Evolutionary conservation across 2,113 vertebrate genomes (phyloP).

Genomic region (Herpailurus yagouaroundi): DNA sequence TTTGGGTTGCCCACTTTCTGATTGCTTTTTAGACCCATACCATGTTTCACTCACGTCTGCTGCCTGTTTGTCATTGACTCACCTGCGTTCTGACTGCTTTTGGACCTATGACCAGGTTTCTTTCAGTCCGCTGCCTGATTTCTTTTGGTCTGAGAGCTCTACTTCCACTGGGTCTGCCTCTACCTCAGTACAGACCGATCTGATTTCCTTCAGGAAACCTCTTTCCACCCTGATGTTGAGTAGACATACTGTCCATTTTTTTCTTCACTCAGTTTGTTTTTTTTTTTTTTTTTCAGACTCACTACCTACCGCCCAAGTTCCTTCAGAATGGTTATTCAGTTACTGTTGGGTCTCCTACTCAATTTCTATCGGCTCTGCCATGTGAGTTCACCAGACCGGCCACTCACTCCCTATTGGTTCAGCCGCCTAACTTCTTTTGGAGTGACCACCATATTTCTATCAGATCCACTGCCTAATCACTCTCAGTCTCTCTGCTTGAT

Average conservation of each 20-base stretch:
- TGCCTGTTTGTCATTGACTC: neutral
- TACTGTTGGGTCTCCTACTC: neutral
- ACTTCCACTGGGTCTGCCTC: neutral
- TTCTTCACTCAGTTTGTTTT: neutral
- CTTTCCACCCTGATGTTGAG: neutral
- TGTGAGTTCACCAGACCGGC: neutral
- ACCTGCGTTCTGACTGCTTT: neutral
- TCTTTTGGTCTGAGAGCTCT: neutral
- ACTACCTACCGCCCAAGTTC: neutral
- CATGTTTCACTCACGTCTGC: neutral
- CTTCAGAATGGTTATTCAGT: neutral
- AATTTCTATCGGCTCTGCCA: neutral
- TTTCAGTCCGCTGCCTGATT: neutral
- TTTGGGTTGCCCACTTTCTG: neutral
- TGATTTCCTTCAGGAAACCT: neutral
- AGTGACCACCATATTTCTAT: neutral
- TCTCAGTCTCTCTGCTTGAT: neutral
- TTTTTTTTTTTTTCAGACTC: neutral
- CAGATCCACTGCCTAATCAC: neutral
- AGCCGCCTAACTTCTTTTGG: neutral
- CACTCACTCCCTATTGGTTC: neutral
- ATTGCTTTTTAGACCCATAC: neutral
- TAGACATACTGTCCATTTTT: neutral
- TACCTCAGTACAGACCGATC: neutral
- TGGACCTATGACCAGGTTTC: neutral